These are phyloP conservation scores for Actinia equina DNA, from an alignment of 64 coral and sea anemone genomes.

Conservation along the genomic window DNA sequence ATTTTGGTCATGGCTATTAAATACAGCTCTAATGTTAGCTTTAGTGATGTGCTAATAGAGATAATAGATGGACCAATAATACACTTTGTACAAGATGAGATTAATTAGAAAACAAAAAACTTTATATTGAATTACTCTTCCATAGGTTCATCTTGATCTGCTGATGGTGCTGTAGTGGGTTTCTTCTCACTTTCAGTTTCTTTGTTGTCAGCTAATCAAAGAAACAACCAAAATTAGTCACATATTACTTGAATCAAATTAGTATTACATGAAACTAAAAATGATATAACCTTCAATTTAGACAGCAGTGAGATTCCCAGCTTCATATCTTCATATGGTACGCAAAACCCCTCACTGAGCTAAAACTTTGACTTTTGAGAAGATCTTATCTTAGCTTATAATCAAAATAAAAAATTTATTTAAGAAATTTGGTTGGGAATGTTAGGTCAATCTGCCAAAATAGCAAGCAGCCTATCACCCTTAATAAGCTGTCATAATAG, in stretches of 20 bases:
- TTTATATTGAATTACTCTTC: conserved; percentile 8
- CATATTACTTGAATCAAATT: neutral
- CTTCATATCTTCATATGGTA: no score
- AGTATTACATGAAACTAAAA: no score
- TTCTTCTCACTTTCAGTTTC: neutral
- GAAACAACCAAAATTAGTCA: neutral
- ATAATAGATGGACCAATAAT: neutral
- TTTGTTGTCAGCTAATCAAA: neutral
- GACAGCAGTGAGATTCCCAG: no score
- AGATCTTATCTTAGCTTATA: no score
- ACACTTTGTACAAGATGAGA: conserved; percentile 4
- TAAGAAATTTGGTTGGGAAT: no score
- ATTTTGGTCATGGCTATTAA: neutral
- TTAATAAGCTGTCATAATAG: no score
- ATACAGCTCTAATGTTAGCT: neutral
- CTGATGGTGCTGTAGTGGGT: neutral
- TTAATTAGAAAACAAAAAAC: neutral
- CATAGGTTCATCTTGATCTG: neutral
- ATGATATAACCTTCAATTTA: no score
- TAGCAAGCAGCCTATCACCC: no score
- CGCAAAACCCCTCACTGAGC: no score
- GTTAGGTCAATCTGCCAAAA: no score
- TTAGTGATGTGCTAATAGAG: neutral
- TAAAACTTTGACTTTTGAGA: no score
- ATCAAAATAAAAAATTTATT: no score